Evolutionary conservation across 2,888 invertebrate species (phyloP), one percentile per base, ranked within the genome.

Genomic region (Idaea straminata): DNA sequence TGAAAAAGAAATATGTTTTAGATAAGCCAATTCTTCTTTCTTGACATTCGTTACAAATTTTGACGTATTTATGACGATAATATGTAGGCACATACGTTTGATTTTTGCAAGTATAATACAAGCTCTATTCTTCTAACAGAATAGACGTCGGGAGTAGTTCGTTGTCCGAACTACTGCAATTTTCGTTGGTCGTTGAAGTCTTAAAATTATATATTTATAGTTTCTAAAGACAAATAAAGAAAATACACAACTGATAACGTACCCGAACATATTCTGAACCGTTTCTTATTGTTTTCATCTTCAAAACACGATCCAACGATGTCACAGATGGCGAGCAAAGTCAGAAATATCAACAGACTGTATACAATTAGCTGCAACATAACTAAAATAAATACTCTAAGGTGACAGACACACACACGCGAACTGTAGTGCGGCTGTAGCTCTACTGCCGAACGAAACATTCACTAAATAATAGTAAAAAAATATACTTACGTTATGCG

Each of bases 351-450:
- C 57, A 86, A 68, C 61, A 85, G 73, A 72, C 77, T 73, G 66
- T 77, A 84, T 16, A 85, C 73, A 15, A 85, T 77, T 59, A 85
- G 67, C 68, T 80, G 79, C 58, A 86, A 71, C 86, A 87, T 87
- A 62, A 61, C 73, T 67, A 64, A 66, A 66, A 67, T 67, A 63
- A 62, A 66, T 15, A 35, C 10, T 47, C 6, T 47, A 15, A 38
- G 63, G 62, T 67, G 64, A 68, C 64, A 38, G 59, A 62, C 66
- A 65, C 72, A 65, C 72, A 66, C 77, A 67, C 73, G 71, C 66
- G 65, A 58, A 62, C 36, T n/a, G 64, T 38, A 16, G 67, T 62
- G 66, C 72, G 62, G 66, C 67, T 67, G 59, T 67, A 69, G 59
- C 62, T 64, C 62, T 63, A 79, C 78, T 78, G 73, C 71, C 59